A percentile compares a stretch with the other conserved stretches of the same genome.
phyloP scores from a whole-genome alignment of 2,888 invertebrate species.

The Amitus sp. region DNA sequence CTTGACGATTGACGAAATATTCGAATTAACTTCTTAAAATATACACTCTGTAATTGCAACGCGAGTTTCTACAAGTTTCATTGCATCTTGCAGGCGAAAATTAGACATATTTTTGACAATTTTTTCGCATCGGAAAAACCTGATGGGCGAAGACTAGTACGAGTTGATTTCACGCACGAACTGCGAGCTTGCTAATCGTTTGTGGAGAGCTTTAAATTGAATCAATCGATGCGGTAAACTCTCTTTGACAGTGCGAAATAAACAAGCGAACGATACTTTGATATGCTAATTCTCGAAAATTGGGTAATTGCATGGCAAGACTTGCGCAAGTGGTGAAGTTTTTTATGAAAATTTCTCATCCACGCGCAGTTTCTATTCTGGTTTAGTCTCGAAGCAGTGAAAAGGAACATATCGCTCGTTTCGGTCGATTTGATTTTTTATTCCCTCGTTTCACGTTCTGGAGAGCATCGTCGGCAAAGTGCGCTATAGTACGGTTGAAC shows the following conservation, averaged over 20 bases:
- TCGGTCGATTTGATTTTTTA: conserved; percentile 13
- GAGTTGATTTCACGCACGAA: no score
- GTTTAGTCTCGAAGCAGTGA: not conserved
- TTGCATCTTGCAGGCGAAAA: no score
- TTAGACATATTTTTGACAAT: no score
- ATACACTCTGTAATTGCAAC: not conserved
- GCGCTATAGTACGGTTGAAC: conserved; percentile 52
- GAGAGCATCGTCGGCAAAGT: conserved; percentile 35
- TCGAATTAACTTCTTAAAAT: conserved; percentile 26
- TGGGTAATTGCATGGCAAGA: not conserved
- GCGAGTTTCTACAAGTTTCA: no score
- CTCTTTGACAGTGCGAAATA: no score
- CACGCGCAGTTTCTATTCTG: not conserved
- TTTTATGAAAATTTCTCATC: not conserved
- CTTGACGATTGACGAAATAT: conserved; percentile 62
- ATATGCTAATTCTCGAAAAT: no score
- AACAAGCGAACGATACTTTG: no score
- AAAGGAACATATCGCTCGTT: conserved; percentile 9
- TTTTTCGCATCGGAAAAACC: no score
- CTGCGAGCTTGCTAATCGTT: no score
- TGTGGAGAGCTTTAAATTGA: not conserved
- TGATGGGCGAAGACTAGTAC: no score
- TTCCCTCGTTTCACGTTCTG: conserved; percentile 20
- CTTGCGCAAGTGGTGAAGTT: not conserved
- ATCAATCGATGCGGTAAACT: no score